A percentile compares a stretch with the other conserved stretches of the same genome.
phyloP scores from a whole-genome alignment of 2,888 invertebrate species.

The Smittia aterrima region DNA sequence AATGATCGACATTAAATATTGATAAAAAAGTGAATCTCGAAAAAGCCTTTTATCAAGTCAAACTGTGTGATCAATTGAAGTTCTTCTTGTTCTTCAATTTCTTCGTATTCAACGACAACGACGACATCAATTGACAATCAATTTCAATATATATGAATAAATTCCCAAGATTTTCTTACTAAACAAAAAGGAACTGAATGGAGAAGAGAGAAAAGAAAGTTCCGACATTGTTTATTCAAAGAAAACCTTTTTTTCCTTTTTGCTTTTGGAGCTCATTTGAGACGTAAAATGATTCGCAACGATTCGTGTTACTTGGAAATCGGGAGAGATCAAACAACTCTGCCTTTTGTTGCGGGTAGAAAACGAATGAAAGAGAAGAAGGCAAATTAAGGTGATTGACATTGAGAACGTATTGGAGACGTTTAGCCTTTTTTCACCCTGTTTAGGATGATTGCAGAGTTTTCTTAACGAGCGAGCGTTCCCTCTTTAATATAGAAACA shows the following conservation, averaged over 20 bases:
- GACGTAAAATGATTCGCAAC: neutral
- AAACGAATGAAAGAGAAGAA: neutral
- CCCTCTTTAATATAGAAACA: no score
- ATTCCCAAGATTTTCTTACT: conserved; percentile 3
- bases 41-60: no score
- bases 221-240: neutral
- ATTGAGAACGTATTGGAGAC: neutral
- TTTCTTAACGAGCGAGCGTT: no score
- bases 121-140: conserved; percentile 34
- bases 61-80: no score
- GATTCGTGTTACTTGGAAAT: neutral
- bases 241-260: neutral
- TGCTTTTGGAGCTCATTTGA: neutral
- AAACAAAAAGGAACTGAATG: neutral
- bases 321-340: neutral
- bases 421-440: no score
- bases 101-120: neutral
- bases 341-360: neutral
- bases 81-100: conserved; percentile 1
- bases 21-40: no score
- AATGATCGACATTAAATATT: no score
- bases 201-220: neutral
- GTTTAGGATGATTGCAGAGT: no score
- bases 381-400: neutral
- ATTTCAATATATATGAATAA: conserved; percentile 25